A percentile compares a stretch with the other conserved stretches of the same genome.
phyloP scores from a whole-genome alignment of 2,888 invertebrate genomes.

The Trichogramma dendrolimi region DNA sequence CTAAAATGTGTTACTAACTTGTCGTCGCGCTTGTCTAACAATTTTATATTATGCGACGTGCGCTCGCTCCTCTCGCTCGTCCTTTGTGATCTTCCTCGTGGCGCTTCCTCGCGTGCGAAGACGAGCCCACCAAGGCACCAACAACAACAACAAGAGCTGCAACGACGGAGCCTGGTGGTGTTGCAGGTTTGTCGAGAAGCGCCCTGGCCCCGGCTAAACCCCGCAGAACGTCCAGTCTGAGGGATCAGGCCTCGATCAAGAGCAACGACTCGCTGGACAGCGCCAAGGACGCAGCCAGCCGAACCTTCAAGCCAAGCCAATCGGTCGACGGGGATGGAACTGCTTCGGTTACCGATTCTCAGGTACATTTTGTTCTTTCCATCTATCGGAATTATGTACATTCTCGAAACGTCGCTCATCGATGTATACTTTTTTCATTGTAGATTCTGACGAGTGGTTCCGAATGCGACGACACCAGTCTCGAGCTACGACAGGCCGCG shows the following conservation, averaged over 20 bases:
- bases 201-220: constrained; percentile 79
- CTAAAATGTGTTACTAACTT: no score
- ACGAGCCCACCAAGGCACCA: constrained; percentile 16
- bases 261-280: background rate
- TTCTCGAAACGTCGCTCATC: no score
- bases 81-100: constrained; percentile 32
- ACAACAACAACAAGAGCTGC: constrained; percentile 42
- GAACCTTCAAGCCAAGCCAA: constrained; percentile 23
- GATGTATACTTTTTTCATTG: no score
- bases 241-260: constrained; percentile 57
- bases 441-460: no score
- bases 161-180: constrained; percentile 49
- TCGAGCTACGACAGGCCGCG: constrained; percentile 52
- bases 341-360: constrained; percentile 32
- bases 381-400: constrained; percentile 29
- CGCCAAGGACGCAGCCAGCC: constrained; percentile 23
- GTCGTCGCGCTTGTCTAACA: no score
- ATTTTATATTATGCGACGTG: no score
- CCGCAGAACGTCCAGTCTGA: constrained; percentile 80
- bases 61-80: no score
- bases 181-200: constrained; percentile 75
- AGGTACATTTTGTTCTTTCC: constrained; percentile 31
- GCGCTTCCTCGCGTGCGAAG: no score
- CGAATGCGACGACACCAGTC: constrained; percentile 55
- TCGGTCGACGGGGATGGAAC: background rate